Evolutionary conservation across 37 sponge, comb jelly and placozoan genomes (phyloP), one percentile per base, ranked within the genome.

Genomic region (Beroe forskalii): DNA sequence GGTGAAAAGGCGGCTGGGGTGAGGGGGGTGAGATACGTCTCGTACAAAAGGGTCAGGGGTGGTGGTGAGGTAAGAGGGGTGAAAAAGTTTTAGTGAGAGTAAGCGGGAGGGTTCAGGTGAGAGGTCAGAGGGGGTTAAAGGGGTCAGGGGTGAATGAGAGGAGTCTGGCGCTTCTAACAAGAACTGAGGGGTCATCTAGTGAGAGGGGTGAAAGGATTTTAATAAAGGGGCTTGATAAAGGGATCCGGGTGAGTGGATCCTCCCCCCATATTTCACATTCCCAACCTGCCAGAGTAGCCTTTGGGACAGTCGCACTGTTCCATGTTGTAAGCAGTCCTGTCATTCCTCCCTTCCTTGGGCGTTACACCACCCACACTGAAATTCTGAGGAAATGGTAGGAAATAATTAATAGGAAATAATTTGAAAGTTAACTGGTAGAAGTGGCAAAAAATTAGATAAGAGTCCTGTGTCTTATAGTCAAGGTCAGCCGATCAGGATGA

Each of bases 241-340:
- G n/a, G n/a, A n/a, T n/a, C n/a, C n/a, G n/a, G 60, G 60, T 55
- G 60, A 19, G 14, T 17, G 9, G 17, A 55, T 55, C 17, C 60
- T 20, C 17, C 60, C 9, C 17, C 60, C 17, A 9, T 20, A 64
- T 64, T 8, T 22, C 4, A 22, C 66, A 27, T 48, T 6, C 19
- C 44, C 25, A 0, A 80, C 86, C 86, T 80, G 86, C 96, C 96
- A 24, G 90, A 42, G 91, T 94, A 96, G 76, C 92, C 92, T 0
- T 66, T 8, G 4, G 92, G 91, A 92, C 92, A 90, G 31, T 90
- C 92, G 38, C 96, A 95, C 9, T 39, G n/a, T 40, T 91, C 91
- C 36, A 91, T 80, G 27, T 80, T 80, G 30, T 44, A 44, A 2
- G 86, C 86, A 25, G 86, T 80, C 30, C 35, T 44, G 20, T 44